A percentile compares a stretch with the other conserved stretches of the same genome.
These are phyloP conservation scores for Heliangelus exortis DNA, from an alignment of 2,797 vertebrate species.

Conservation along the genomic window DNA sequence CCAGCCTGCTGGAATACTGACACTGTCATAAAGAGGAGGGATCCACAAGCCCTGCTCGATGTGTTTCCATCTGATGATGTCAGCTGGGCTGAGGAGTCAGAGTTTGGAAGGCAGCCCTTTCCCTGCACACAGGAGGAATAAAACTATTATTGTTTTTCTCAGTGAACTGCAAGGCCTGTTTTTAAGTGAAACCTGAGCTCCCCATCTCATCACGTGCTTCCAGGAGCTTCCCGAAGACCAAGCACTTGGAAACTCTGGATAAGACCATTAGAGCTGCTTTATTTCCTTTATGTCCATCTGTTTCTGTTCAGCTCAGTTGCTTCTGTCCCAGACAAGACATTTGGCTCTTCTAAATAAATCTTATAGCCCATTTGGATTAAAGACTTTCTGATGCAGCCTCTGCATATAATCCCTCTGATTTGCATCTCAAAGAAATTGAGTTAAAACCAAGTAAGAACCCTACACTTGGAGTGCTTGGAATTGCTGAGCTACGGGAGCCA, in stretches of 20 bases:
- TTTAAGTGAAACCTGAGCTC: constrained; percentile 58
- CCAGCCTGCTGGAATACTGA: not conserved
- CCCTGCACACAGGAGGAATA: not conserved
- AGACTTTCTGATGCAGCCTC: constrained; percentile 61
- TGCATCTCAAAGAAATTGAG: constrained; percentile 68
- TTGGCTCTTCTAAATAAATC: constrained; percentile 70
- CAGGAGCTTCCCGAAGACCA: constrained; percentile 51
- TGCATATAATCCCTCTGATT: constrained; percentile 62
- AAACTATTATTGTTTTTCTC: constrained; percentile 50
- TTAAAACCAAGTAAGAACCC: constrained; percentile 40
- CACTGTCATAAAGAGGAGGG: not conserved
- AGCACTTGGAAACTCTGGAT: constrained; percentile 57
- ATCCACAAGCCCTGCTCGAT: not conserved
- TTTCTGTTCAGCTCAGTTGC: constrained; percentile 67
- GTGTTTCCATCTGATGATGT: not conserved
- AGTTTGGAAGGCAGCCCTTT: not conserved
- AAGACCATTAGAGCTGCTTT: constrained; percentile 67
- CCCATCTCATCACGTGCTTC: constrained; percentile 21
- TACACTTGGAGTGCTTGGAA: not conserved
- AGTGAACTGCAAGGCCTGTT: constrained; percentile 58
- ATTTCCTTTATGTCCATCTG: constrained; percentile 70
- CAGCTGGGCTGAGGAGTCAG: not conserved
- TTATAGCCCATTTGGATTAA: constrained; percentile 70
- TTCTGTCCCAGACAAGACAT: constrained; percentile 71
- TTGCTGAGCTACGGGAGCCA: not conserved